phyloP scores from a whole-genome alignment of 2,888 invertebrate genomes.

The Hypomecis atomaria region DNA sequence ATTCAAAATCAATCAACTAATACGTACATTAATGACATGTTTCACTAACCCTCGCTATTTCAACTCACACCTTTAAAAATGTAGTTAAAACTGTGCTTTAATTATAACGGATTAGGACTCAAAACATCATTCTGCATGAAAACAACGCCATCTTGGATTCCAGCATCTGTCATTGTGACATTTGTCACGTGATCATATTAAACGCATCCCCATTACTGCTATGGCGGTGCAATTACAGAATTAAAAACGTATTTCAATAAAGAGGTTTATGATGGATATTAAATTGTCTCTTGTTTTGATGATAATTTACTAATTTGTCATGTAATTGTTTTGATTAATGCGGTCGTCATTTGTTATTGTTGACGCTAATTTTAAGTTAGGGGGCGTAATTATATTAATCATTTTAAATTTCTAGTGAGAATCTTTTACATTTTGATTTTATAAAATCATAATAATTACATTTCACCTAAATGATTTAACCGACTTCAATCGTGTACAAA shows the following conservation, averaged over 20 bases:
- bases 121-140: constrained; percentile 21
- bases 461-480: no score
- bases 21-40: constrained; percentile 58
- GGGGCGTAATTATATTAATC: no score
- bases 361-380: constrained; percentile 43
- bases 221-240: constrained; percentile 74
- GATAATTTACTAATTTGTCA: constrained; percentile 54
- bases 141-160: constrained; percentile 28
- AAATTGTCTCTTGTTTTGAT: constrained; percentile 67
- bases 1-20: constrained; percentile 58
- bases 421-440: no score
- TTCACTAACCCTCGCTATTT: constrained; percentile 47
- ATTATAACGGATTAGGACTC: background rate
- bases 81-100: constrained; percentile 35
- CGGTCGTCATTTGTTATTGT: constrained; percentile 43
- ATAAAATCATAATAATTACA: no score
- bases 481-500: no score
- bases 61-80: constrained; percentile 4
- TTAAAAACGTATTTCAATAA: constrained; percentile 79
- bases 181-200: constrained; percentile 81
- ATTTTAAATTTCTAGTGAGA: no score
- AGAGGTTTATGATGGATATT: constrained; percentile 71
- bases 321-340: constrained; percentile 48
- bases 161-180: constrained; percentile 76
- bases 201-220: constrained; percentile 66